Evolutionary conservation across 2,797 vertebrate genomes (phyloP).

Genomic region (Halcyon leucocephala): DNA sequence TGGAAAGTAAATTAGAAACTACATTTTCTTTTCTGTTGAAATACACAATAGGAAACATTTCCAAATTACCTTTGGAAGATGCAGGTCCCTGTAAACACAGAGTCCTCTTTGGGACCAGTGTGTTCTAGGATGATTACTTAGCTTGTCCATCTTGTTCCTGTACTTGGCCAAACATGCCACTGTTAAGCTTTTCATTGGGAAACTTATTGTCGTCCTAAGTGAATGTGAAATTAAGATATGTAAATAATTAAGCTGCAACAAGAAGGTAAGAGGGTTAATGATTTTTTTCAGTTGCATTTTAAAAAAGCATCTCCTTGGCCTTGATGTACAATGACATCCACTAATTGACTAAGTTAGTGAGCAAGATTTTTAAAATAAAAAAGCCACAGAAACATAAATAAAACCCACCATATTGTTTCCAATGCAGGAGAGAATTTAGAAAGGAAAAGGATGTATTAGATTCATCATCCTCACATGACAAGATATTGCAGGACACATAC

Average conservation of each 20-base stretch:
- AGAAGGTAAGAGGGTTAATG: not conserved
- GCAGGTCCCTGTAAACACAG: constrained; percentile 35
- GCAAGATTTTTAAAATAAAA: not conserved
- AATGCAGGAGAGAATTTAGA: not conserved
- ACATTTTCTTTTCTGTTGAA: constrained; percentile 25
- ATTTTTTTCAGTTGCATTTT: not conserved
- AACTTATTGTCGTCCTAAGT: not conserved
- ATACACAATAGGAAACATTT: constrained; percentile 7
- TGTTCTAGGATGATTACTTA: constrained; percentile 34
- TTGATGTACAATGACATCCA: not conserved
- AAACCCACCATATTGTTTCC: not conserved
- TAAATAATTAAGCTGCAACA: not conserved
- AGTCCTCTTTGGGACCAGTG: not conserved
- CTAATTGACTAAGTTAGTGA: not conserved
- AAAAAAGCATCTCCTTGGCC: not conserved
- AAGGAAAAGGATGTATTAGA: not conserved
- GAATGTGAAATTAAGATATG: not conserved
- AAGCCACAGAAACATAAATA: not conserved
- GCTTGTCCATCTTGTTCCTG: constrained; percentile 18
- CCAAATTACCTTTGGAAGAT: constrained; percentile 45
- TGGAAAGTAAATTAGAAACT: not conserved
- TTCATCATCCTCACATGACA: not conserved
- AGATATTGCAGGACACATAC: not conserved
- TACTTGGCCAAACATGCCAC: not conserved
- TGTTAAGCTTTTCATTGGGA: not conserved